Base-by-base conservation (phyloP, 2,888 invertebrate genomes). In the Rapana venosa region DNA sequence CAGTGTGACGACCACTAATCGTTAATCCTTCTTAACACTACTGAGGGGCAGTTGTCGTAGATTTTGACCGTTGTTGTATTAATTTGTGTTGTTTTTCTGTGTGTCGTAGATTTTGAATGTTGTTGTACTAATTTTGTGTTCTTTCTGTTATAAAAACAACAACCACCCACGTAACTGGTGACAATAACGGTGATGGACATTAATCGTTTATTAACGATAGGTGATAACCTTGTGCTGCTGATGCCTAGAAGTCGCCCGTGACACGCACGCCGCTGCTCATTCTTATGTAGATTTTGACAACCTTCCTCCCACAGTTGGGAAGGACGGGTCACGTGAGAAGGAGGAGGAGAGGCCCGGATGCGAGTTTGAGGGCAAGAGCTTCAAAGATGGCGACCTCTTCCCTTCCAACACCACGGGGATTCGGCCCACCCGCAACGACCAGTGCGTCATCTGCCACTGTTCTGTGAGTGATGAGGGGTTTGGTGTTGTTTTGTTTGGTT, bases 381-480 rank as follows among this genome's bases (percentile, higher is more conserved):
- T 96, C 93, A 93, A 95, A 81, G 95, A 96, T 92, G 96, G 96
- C 26, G 95, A 96, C 85, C 93, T 94, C 30, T 96, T 96, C 93
- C 94, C 96, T 5, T 96, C 96, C 56, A 96, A 96, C 93, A 93
- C 94, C 30, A 95, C 96, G 1, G 95, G 95, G 13, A 93, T 96
- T 61, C 94, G 94, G 77, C 94, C 95, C 4, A 94, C 94, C 36
- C 92, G 92, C 17, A 92, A 93, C 17, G 95, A 96, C 91, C 96
- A 96, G 91, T 96, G 96, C 91, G 96, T 96, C 90, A 95, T 96
- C 89, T 96, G 96, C 91, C 93, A 94, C 26, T 96, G 96, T 90
- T 94, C 95, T 94, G 96, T 96, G 93, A 93, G 94, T 36, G 81
- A 5, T 47, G 47, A 5, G 2, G 2, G 47, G 47, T 47, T 47